Evolutionary conservation across 2,113 vertebrate genomes (phyloP).

Genomic region (Philantomba maxwellii): DNA sequence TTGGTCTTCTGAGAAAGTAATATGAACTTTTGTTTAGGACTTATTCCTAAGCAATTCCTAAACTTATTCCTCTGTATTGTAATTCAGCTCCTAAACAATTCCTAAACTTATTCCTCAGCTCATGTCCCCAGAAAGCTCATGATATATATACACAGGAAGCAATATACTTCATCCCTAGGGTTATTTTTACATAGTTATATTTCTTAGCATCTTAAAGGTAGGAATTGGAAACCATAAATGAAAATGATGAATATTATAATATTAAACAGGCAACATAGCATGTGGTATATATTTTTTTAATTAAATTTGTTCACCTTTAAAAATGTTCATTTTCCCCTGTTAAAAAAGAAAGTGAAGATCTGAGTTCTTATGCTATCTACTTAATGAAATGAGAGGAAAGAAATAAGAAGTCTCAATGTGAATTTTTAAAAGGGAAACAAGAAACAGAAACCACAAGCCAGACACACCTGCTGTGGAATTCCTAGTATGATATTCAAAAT

Average conservation of each 20-base stretch:
- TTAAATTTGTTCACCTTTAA: conserved; percentile 10
- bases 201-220: conserved; percentile 25
- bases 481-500: not conserved
- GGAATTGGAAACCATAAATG: conserved; percentile 42
- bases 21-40: not conserved
- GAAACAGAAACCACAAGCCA: not conserved
- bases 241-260: conserved; percentile 56
- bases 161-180: not conserved
- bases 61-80: not conserved
- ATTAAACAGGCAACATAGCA: conserved; percentile 37
- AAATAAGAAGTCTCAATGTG: not conserved
- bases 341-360: not conserved
- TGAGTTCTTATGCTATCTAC: not conserved
- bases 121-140: not conserved
- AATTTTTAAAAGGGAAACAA: not conserved
- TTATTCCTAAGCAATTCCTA: not conserved
- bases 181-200: conserved; percentile 48
- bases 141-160: not conserved
- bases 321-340: not conserved
- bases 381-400: not conserved
- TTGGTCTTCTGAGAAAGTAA: not conserved
- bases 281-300: not conserved
- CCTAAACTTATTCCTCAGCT: not conserved
- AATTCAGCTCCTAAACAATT: not conserved
- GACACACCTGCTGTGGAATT: not conserved